These are phyloP conservation scores for Leptinotarsa rubiginosa DNA, from an alignment of 2,888 invertebrate species.

Conservation along the genomic window DNA sequence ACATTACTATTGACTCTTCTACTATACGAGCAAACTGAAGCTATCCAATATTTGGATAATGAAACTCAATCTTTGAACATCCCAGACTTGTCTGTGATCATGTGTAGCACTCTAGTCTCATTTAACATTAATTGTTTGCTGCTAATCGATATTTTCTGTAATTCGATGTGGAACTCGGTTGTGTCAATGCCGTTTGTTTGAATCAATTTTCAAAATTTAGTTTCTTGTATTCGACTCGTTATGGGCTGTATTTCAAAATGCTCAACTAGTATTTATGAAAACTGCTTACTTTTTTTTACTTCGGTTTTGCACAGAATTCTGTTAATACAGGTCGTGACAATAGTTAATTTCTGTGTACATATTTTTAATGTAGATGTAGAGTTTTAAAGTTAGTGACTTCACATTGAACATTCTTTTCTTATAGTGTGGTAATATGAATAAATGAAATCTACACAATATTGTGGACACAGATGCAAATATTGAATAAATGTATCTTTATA, in stretches of 20 bases:
- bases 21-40: no score
- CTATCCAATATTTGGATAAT: no score
- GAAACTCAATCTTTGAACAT: neutral
- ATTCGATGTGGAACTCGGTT: slow-evolving; percentile 31
- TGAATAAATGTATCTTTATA: slow-evolving; percentile 62
- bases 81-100: slow-evolving; percentile 23
- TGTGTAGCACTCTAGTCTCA: slow-evolving; percentile 60
- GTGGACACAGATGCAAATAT: slow-evolving; percentile 61
- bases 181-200: slow-evolving; percentile 32
- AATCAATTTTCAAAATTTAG: slow-evolving; percentile 18
- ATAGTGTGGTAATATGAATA: slow-evolving; percentile 53
- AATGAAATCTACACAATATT: slow-evolving; percentile 52
- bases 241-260: slow-evolving; percentile 44
- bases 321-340: slow-evolving; percentile 58
- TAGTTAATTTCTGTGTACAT: slow-evolving; percentile 60
- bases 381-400: slow-evolving; percentile 55
- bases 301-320: slow-evolving; percentile 56
- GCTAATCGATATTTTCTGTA: slow-evolving; percentile 43
- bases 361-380: slow-evolving; percentile 54
- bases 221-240: slow-evolving; percentile 28
- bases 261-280: slow-evolving; percentile 49
- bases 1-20: no score
- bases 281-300: slow-evolving; percentile 21
- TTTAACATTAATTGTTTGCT: slow-evolving; percentile 51
- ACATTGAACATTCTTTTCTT: slow-evolving; percentile 56